These are phyloP conservation scores for Characodon lateralis DNA, from an alignment of 2,797 vertebrate species.

Conservation along the genomic window DNA sequence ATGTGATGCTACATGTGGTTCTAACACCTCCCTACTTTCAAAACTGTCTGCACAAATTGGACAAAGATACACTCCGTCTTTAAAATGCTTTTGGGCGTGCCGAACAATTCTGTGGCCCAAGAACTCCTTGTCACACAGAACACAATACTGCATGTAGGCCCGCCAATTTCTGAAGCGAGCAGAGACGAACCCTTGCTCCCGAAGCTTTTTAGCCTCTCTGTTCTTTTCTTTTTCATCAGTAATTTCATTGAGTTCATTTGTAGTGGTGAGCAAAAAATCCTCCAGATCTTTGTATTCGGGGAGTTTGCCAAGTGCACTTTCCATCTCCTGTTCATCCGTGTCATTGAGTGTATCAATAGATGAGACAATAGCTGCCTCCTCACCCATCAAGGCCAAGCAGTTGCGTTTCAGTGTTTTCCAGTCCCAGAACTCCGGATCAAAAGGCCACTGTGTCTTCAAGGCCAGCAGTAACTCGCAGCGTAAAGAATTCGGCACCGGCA, in stretches of 20 bases:
- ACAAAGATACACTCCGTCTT: slow-evolving; percentile 96
- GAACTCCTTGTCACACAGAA: slow-evolving; percentile 98
- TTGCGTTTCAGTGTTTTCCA: slow-evolving; percentile 99
- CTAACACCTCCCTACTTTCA: slow-evolving; percentile 93
- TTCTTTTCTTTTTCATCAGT: slow-evolving; percentile 93
- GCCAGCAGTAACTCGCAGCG: slow-evolving; percentile 98
- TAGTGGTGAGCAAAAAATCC: slow-evolving; percentile 87
- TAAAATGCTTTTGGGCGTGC: slow-evolving; percentile 98
- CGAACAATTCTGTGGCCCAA: slow-evolving; percentile 97
- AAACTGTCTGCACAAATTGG: slow-evolving; percentile 98
- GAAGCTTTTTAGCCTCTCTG: slow-evolving; percentile 92
- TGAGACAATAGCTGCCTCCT: slow-evolving; percentile 96
- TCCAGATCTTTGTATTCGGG: slow-evolving; percentile 87
- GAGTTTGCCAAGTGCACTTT: slow-evolving; percentile 86
- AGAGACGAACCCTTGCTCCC: slow-evolving; percentile 96
- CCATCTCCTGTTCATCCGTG: slow-evolving; percentile 91
- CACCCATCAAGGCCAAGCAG: slow-evolving; percentile 98
- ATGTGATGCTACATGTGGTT: slow-evolving; percentile 97
- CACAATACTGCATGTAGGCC: slow-evolving; percentile 99
- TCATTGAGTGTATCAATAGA: slow-evolving; percentile 97
- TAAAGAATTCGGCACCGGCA: slow-evolving; percentile 97
- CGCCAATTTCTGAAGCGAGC: slow-evolving; percentile 99
- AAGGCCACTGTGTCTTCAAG: slow-evolving; percentile 99
- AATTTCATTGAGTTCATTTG: slow-evolving; percentile 86
- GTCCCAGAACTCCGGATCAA: slow-evolving; percentile 99